Evolutionary conservation across 2,888 invertebrate species (phyloP).

Genomic region (Andrena hattorfiana): DNA sequence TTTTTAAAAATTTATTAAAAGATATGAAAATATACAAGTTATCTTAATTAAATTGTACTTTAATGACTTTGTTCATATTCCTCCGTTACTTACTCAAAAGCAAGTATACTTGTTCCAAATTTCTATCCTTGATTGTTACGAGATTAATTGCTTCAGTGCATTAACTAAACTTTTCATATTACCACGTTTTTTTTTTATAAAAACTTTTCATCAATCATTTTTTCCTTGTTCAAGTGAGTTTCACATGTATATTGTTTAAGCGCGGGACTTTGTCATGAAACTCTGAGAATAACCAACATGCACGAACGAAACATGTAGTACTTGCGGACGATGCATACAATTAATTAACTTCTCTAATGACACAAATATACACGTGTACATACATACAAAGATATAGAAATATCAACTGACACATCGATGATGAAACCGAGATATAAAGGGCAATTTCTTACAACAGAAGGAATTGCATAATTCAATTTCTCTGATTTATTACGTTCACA

Average conservation of each 20-base stretch:
- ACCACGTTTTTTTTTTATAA: background rate
- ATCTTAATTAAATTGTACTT: background rate
- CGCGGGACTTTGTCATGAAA: slow-evolving; percentile 34
- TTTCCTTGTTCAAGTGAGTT: background rate
- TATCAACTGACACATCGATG: background rate
- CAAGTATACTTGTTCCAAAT: background rate
- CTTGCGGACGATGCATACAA: background rate
- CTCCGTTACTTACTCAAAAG: background rate
- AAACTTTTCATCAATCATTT: background rate
- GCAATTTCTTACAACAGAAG: background rate
- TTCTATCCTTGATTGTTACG: background rate
- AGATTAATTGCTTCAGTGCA: background rate
- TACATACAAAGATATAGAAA: background rate
- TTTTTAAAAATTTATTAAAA: background rate
- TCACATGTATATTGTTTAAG: background rate
- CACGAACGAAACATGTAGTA: slow-evolving; percentile 1
- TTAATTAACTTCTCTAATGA: background rate
- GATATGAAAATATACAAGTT: background rate
- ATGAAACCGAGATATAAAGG: background rate
- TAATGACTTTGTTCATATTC: background rate
- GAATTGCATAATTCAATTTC: background rate
- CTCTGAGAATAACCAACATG: slow-evolving; percentile 18
- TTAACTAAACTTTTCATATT: background rate
- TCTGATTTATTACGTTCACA: background rate
- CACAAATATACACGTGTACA: background rate